These are phyloP conservation scores for Volucella bombylans DNA, from an alignment of 2,888 invertebrate species.

Conservation along the genomic window DNA sequence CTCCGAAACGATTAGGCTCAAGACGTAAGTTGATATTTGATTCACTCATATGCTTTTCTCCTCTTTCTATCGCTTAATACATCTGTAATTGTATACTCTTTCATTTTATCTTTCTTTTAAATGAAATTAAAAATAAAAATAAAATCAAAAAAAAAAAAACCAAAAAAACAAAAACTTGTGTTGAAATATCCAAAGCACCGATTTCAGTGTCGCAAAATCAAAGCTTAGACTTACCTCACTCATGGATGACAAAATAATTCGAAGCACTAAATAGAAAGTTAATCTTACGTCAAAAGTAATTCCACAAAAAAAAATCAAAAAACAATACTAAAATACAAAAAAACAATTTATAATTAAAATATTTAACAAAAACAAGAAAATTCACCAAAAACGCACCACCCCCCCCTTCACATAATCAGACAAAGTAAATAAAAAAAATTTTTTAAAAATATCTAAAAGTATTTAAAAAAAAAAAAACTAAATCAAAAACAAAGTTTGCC, in stretches of 20 bases:
- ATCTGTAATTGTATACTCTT: constrained; percentile 51
- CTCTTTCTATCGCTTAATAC: constrained; percentile 73
- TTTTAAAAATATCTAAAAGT: too few relatives aligned
- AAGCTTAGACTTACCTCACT: constrained; percentile 82
- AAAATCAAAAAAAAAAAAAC: constrained; percentile 13
- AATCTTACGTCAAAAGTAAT: constrained; percentile 43
- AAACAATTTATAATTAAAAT: constrained; percentile 36
- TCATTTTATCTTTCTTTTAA: constrained; percentile 69
- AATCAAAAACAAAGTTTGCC: constrained; percentile 40
- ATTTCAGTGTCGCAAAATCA: constrained; percentile 82
- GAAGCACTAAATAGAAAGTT: constrained; percentile 74
- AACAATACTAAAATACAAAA: constrained; percentile 33
- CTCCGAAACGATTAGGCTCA: constrained; percentile 85
- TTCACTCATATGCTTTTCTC: constrained; percentile 48
- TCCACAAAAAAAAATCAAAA: constrained; percentile 17
- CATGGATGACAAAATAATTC: constrained; percentile 80
- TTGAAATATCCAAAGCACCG: constrained; percentile 77
- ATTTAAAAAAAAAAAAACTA: constrained; percentile 10
- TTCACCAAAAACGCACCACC: constrained; percentile 55
- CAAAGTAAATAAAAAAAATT: constrained; percentile 13
- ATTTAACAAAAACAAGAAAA: constrained; percentile 1
- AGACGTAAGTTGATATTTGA: constrained; percentile 86
- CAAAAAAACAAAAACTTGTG: constrained; percentile 32
- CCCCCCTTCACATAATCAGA: constrained; percentile 51
- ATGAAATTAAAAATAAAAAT: constrained; percentile 44